phyloP scores from a whole-genome alignment of 2,888 invertebrate species.

The Steinernema hermaphroditum region DNA sequence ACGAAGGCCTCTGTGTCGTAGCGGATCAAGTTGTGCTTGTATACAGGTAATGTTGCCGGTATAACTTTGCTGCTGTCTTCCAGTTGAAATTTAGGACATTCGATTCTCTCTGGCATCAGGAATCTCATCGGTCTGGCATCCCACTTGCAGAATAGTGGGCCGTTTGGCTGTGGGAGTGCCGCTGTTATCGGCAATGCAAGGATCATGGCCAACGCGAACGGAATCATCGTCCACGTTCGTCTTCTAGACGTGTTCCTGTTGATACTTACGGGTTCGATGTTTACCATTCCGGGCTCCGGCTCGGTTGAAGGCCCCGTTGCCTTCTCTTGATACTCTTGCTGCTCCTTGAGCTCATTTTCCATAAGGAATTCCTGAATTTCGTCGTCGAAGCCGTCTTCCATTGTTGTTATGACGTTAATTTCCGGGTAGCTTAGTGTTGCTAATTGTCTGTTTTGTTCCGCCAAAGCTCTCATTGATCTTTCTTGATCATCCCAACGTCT shows the following conservation, averaged over 20 bases:
- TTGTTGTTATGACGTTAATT: no score
- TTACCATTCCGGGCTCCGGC: no score
- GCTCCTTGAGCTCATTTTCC: no score
- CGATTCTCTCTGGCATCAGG: neutral
- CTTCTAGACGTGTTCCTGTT: neutral
- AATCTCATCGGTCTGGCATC: neutral
- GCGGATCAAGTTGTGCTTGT: neutral
- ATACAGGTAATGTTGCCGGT: neutral
- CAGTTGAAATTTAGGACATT: neutral
- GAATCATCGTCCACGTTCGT: neutral
- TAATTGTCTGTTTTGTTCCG: no score
- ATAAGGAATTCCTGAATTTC: no score
- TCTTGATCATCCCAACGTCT: no score
- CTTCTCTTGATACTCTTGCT: no score
- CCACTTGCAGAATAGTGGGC: neutral
- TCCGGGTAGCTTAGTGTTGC: no score
- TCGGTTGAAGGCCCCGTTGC: no score
- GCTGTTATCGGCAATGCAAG: neutral
- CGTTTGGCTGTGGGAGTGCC: neutral
- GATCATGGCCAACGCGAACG: neutral
- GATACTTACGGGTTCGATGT: no score
- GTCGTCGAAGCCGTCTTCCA: no score
- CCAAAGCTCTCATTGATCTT: no score
- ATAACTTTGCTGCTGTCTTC: neutral
- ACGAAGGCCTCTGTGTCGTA: neutral